These are phyloP conservation scores for Salminus brasiliensis DNA, from an alignment of 2,113 vertebrate genomes.

Conservation along the genomic window DNA sequence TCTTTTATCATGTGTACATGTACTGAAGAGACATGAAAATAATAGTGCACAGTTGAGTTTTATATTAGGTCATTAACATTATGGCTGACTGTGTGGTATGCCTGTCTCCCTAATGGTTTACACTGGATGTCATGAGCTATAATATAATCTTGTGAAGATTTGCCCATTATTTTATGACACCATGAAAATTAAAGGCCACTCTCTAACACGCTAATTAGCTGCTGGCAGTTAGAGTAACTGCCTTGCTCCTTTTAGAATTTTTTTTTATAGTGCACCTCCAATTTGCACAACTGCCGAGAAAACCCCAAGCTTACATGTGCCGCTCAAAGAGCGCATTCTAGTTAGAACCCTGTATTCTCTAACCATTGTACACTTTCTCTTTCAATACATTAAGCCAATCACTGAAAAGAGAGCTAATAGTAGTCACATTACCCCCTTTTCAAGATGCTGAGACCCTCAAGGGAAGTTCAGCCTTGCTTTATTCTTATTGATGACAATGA, in stretches of 20 bases:
- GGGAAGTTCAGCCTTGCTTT: slow-evolving; percentile 44
- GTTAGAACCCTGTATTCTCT: slow-evolving; percentile 19
- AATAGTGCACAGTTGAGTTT: slow-evolving; percentile 12
- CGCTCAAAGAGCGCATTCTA: not conserved
- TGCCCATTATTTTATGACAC: slow-evolving; percentile 49
- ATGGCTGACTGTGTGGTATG: slow-evolving; percentile 22
- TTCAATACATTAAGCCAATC: slow-evolving; percentile 48
- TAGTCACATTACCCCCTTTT: slow-evolving; percentile 31
- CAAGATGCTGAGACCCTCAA: slow-evolving; percentile 30
- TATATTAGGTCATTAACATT: slow-evolving; percentile 37
- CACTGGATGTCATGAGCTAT: slow-evolving; percentile 38
- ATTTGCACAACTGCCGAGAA: slow-evolving; percentile 1
- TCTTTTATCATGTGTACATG: not conserved
- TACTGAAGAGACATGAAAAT: slow-evolving; percentile 25
- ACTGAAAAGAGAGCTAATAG: slow-evolving; percentile 33
- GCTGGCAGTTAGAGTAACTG: slow-evolving; percentile 47
- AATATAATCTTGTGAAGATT: slow-evolving; percentile 38
- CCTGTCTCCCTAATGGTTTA: slow-evolving; percentile 43
- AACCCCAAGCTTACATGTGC: not conserved
- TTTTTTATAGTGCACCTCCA: slow-evolving; percentile 19
- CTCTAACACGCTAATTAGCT: slow-evolving; percentile 46
- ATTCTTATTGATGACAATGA: slow-evolving; percentile 21
- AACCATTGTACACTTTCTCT: slow-evolving; percentile 24
- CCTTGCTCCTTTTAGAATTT: slow-evolving; percentile 28
- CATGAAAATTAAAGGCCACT: slow-evolving; percentile 45